phyloP scores from a whole-genome alignment of 2,113 vertebrate species.

The Lipophrys pholis region DNA sequence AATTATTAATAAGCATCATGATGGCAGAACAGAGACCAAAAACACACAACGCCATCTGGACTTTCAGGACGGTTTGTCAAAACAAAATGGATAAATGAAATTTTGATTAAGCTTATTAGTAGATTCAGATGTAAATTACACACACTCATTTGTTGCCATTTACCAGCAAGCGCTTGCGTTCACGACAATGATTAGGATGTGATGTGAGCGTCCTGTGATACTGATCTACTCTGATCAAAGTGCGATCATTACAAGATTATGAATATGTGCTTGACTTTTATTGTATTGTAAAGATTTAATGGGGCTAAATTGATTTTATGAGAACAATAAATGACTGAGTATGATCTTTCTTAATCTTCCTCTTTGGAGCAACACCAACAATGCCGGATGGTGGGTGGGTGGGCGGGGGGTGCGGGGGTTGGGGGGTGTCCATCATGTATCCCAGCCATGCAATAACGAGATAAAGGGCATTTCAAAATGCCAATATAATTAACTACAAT shows the following conservation, averaged over 20 bases:
- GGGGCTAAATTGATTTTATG: constrained; percentile 41
- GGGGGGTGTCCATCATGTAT: not conserved
- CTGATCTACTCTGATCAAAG: constrained; percentile 12
- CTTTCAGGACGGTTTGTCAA: constrained; percentile 84
- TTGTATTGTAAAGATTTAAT: constrained; percentile 57
- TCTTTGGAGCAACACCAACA: constrained; percentile 9
- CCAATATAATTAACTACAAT: too few relatives aligned
- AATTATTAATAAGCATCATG: constrained; percentile 89
- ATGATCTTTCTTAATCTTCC: constrained; percentile 19
- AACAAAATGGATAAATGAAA: constrained; percentile 90
- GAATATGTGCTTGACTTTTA: constrained; percentile 50
- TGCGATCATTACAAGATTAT: constrained; percentile 52
- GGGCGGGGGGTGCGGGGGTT: too few relatives aligned
- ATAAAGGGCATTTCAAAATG: too few relatives aligned
- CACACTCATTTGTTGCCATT: constrained; percentile 82
- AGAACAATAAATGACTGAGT: constrained; percentile 34
- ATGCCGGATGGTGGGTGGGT: not conserved
- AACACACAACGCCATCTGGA: constrained; percentile 88
- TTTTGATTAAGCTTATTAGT: constrained; percentile 90
- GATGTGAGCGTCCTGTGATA: constrained; percentile 52
- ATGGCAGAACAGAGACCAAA: constrained; percentile 78
- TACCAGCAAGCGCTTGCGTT: constrained; percentile 76
- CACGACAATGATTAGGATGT: constrained; percentile 77
- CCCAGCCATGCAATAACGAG: too few relatives aligned
- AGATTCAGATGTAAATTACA: constrained; percentile 81